These are phyloP conservation scores for Anabas testudineus DNA, from an alignment of 2,797 vertebrate species.

Conservation along the genomic window DNA sequence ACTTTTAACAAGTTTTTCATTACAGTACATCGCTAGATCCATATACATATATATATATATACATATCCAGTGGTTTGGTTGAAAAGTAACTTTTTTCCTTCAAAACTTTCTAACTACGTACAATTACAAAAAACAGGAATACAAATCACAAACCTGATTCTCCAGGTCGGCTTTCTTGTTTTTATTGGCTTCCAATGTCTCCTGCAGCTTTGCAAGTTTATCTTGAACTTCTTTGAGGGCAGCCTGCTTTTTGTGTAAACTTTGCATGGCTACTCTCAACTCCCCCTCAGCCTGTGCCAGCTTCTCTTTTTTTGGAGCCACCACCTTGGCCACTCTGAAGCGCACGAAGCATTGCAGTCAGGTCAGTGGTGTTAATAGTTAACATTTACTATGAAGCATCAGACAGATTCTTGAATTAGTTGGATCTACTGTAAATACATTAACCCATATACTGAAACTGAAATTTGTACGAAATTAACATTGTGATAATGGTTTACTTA, in stretches of 20 bases:
- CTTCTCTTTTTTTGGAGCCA: slow-evolving; percentile 92
- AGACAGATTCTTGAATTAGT: background rate
- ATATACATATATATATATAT: no score
- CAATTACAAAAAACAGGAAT: background rate
- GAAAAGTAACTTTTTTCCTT: background rate
- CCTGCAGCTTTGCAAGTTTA: slow-evolving; percentile 86
- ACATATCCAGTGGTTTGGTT: no score
- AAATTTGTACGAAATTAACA: no score
- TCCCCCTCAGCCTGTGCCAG: slow-evolving; percentile 86
- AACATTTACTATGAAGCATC: background rate
- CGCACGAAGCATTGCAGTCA: slow-evolving; percentile 13
- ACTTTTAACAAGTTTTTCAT: background rate
- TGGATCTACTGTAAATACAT: background rate
- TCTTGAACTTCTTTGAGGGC: slow-evolving; percentile 89
- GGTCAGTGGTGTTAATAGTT: background rate
- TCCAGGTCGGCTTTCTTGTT: slow-evolving; percentile 90
- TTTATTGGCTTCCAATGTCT: slow-evolving; percentile 88
- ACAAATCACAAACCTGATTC: slow-evolving; percentile 83
- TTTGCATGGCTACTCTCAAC: slow-evolving; percentile 86
- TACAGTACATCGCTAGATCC: no score
- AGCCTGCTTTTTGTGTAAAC: slow-evolving; percentile 89
- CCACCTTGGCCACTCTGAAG: slow-evolving; percentile 89
- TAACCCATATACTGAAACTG: background rate
- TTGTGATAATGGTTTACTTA: no score
- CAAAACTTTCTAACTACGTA: background rate